Conservation (phyloP, 2,888 invertebrate genomes). For the Mycalesis mineus region DNA sequence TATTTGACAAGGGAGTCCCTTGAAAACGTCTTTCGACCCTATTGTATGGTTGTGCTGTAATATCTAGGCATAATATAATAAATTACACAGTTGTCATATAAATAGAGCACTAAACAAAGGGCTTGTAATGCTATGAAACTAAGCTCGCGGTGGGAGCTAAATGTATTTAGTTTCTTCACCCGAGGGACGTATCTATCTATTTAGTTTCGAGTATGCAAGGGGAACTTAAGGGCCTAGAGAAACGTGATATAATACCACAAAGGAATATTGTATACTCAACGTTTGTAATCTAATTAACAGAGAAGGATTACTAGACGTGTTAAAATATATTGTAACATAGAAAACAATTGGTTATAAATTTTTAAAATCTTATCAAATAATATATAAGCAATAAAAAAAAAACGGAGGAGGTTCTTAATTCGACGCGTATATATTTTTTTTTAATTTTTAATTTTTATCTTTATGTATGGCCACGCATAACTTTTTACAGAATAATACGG, state of each 20-base stretch:
- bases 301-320: too few relatives aligned
- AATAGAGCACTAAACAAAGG: neutral
- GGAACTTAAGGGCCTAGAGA: neutral
- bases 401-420: too few relatives aligned
- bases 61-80: neutral
- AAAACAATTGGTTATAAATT: too few relatives aligned
- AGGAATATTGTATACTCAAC: too few relatives aligned
- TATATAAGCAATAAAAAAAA: too few relatives aligned
- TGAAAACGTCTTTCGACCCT: neutral
- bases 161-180: constrained; percentile 3
- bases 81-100: neutral
- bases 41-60: neutral
- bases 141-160: neutral
- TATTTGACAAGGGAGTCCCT: neutral
- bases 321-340: too few relatives aligned
- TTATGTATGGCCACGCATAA: too few relatives aligned
- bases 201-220: neutral
- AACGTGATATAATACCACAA: neutral
- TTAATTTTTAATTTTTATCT: too few relatives aligned
- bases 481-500: too few relatives aligned
- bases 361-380: too few relatives aligned
- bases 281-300: too few relatives aligned
- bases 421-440: too few relatives aligned
- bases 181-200: constrained; percentile 1
- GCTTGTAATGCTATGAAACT: neutral